Percentiles rank a stretch among this genome's conserved stretches.
These are phyloP conservation scores for Alces alces DNA, from an alignment of 2,113 vertebrate genomes.

Conservation along the genomic window DNA sequence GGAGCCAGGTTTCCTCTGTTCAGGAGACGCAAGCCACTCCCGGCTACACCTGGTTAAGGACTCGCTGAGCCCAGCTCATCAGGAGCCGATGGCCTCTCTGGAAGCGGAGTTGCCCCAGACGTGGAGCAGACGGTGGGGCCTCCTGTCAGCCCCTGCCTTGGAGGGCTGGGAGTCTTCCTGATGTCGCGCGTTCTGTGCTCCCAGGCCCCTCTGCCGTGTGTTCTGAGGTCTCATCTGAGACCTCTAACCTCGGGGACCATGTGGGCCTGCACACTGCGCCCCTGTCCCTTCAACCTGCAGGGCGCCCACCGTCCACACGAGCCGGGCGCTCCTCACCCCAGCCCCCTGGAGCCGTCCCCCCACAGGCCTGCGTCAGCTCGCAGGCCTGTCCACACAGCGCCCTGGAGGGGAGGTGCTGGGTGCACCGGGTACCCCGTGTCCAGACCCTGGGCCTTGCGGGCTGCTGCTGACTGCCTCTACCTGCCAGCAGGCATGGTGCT, in stretches of 20 bases:
- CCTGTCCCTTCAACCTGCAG: too few relatives aligned
- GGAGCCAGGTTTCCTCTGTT: background rate
- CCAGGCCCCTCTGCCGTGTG: too few relatives aligned
- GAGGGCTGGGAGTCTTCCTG: background rate
- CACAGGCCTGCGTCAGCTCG: background rate
- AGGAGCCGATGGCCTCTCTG: too few relatives aligned
- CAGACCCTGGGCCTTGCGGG: accelerated
- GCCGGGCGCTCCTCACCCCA: background rate
- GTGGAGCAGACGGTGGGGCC: background rate
- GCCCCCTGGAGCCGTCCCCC: background rate
- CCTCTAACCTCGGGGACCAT: background rate
- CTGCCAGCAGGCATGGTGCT: background rate
- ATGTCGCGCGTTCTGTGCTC: background rate
- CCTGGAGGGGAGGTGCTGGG: accelerated
- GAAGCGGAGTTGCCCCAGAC: background rate
- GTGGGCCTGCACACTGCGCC: background rate
- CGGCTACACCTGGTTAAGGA: accelerated
- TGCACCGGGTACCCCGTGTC: accelerated
- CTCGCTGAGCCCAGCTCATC: background rate
- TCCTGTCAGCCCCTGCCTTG: background rate
- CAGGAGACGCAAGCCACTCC: accelerated
- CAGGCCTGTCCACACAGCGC: background rate
- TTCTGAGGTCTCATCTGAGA: accelerated
- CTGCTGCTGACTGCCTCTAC: accelerated
- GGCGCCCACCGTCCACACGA: too few relatives aligned